These are phyloP conservation scores for Rhinatrema bivittatum DNA, from an alignment of 2,797 vertebrate genomes.

Conservation along the genomic window DNA sequence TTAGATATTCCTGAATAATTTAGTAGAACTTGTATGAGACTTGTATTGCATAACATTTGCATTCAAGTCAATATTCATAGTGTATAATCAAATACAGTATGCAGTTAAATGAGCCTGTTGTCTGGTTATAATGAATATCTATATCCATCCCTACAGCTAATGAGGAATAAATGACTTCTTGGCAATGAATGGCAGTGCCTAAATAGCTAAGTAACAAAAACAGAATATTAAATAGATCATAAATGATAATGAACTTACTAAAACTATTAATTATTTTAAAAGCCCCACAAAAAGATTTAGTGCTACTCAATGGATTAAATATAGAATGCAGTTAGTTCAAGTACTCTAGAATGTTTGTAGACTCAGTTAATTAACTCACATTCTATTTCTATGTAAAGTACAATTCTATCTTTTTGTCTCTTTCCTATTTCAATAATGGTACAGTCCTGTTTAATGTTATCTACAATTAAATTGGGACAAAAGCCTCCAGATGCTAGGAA, in stretches of 20 bases:
- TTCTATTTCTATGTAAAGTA: too few relatives aligned
- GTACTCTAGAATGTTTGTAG: background rate
- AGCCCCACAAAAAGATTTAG: conserved; percentile 22
- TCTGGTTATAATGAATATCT: conserved; percentile 60
- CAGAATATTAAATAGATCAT: conserved; percentile 64
- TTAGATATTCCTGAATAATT: too few relatives aligned
- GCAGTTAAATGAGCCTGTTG: conserved; percentile 60
- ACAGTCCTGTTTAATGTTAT: too few relatives aligned
- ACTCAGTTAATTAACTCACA: conserved; percentile 9
- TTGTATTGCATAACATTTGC: conserved; percentile 39
- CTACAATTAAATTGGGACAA: too few relatives aligned
- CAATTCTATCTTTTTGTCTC: too few relatives aligned
- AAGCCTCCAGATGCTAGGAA: too few relatives aligned
- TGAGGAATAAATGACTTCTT: conserved; percentile 70
- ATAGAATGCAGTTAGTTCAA: conserved; percentile 13
- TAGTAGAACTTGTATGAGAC: conserved; percentile 27
- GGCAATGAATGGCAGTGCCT: conserved; percentile 58
- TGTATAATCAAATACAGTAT: conserved; percentile 51
- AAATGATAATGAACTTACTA: conserved; percentile 52
- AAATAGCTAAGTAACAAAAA: conserved; percentile 58
- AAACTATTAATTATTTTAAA: conserved; percentile 58
- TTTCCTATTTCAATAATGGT: too few relatives aligned
- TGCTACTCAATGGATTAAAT: conserved; percentile 21
- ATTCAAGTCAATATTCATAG: conserved; percentile 36
- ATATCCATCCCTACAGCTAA: conserved; percentile 58